phyloP scores from a whole-genome alignment of 2,797 vertebrate genomes.

The Rhynchonycteris naso region DNA sequence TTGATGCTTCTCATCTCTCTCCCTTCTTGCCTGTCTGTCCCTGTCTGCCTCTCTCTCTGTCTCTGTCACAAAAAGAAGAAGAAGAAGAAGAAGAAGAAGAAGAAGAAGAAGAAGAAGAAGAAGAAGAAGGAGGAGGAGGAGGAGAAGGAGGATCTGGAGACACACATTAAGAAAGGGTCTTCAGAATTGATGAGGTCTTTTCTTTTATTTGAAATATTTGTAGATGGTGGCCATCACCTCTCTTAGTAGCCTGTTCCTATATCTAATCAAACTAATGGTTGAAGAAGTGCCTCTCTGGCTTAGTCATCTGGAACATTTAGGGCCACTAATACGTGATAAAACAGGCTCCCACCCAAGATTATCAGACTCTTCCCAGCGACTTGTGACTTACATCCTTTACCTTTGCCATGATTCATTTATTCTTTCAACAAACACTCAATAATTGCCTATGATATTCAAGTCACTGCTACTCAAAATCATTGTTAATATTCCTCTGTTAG shows the following conservation, averaged over 20 bases:
- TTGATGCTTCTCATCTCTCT: no score
- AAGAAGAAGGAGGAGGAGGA: no score
- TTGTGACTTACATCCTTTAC: slow-evolving; percentile 2
- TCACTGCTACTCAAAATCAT: slow-evolving; percentile 5
- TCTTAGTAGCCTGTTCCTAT: background rate
- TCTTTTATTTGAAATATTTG: background rate
- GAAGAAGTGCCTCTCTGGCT: background rate
- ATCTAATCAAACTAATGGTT: background rate
- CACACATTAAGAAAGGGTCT: background rate
- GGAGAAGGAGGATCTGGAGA: background rate
- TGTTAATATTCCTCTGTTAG: background rate
- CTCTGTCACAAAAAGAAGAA: no score
- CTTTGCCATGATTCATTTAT: slow-evolving; percentile 5
- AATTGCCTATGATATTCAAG: slow-evolving; percentile 22
- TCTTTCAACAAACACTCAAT: slow-evolving; percentile 19
- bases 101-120: no score
- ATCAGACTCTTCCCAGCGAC: background rate
- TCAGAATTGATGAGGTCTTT: background rate
- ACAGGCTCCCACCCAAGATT: background rate
- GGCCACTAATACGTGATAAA: background rate
- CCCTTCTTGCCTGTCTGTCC: no score
- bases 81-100: no score
- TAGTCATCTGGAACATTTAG: background rate
- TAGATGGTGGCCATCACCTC: background rate
- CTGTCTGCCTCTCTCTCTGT: no score